Base-by-base conservation (phyloP, 2,888 invertebrate genomes). In the Mythimna impura region DNA sequence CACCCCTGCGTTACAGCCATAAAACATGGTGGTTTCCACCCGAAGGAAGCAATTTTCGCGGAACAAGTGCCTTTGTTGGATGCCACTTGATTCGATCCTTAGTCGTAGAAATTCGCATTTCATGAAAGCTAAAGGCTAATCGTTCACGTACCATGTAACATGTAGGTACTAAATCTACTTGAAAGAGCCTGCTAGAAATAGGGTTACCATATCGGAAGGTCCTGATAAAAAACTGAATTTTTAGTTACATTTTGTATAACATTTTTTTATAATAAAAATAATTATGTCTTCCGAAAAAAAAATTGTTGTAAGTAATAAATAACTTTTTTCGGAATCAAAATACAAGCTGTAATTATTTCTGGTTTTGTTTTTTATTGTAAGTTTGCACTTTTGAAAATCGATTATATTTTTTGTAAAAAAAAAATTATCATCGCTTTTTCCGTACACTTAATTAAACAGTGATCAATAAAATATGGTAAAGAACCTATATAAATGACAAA, bases 41-140 rank as follows among this genome's bases (percentile, higher is more conserved):
- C 82, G 86, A 88, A 87, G 89, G 90, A 90, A 89, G 89, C 86
- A 90, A 91, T 90, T 91, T 90, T 86, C 86, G 73, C 82, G 74
- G 81, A 86, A 85, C 88, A 80, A 87, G 87, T 83, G 85, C 88
- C 89, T 90, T 91, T 91, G 90, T 90, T 87, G 84, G 73, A 76
- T 71, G 87, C 79, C 84, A 88, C 89, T 91, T 89, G 87, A 90
- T 89, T 86, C 81, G 87, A 89, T 89, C 86, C 87, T 85, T 83
- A 78, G 73, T 81, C 86, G 86, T 87, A 73, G 78, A 71, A 78
- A 76, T 81, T 83, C 82, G 81, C 77, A 74, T 74, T 72, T 71
- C 66, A 66, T 72, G 52, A 81, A 73, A 67, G 61, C 71, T 84
- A 79, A 83, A 84, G 73, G 78, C 81, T 87, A 87, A 88, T 87